phyloP scores from a whole-genome alignment of 2,888 invertebrate genomes.

The Macropis europaea region DNA sequence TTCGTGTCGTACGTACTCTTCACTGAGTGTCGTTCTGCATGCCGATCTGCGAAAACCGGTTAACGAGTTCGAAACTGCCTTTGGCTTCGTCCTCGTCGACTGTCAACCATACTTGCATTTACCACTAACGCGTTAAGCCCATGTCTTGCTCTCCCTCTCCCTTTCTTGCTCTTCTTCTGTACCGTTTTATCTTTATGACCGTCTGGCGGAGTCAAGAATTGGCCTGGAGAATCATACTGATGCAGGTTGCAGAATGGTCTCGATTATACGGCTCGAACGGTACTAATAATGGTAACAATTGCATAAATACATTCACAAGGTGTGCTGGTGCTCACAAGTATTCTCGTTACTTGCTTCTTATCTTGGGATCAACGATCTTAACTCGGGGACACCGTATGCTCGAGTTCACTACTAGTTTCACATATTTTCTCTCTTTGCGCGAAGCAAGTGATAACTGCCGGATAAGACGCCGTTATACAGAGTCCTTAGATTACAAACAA shows the following conservation, averaged over 20 bases:
- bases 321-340: not conserved
- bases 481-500: not conserved
- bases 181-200: slow-evolving; percentile 2
- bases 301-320: not conserved
- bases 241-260: not conserved
- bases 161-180: not conserved
- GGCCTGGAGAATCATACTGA: slow-evolving; percentile 3
- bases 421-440: slow-evolving; percentile 16
- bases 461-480: slow-evolving; percentile 37
- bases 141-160: not conserved
- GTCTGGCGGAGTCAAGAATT: not conserved
- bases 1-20: slow-evolving; percentile 53
- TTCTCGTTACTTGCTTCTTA: not conserved
- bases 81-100: slow-evolving; percentile 60
- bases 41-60: slow-evolving; percentile 70
- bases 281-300: slow-evolving; percentile 4
- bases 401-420: slow-evolving; percentile 2
- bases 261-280: not conserved
- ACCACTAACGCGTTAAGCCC: slow-evolving; percentile 31
- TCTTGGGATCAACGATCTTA: slow-evolving; percentile 5
- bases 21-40: slow-evolving; percentile 69
- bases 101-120: slow-evolving; percentile 57
- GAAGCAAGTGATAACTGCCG: slow-evolving; percentile 10
- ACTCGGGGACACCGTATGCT: not conserved
- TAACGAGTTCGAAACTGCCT: slow-evolving; percentile 62